Evolutionary conservation across 1,140 invertebrate species (phyloP).

Genomic region (Pteromalus puparum): DNA sequence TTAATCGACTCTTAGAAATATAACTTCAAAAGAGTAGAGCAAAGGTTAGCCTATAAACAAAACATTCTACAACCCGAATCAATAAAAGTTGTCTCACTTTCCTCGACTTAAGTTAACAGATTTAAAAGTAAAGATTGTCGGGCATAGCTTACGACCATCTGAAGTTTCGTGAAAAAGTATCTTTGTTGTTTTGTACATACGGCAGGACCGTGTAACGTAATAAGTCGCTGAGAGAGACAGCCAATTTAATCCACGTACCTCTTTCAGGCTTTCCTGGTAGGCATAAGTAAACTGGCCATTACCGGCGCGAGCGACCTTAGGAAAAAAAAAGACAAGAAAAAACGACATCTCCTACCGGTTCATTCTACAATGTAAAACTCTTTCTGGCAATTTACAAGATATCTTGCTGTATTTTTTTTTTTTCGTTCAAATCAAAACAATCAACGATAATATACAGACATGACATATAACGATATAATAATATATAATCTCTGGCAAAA

Average conservation of each 20-base stretch:
- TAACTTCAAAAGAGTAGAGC: neutral
- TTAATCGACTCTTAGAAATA: neutral
- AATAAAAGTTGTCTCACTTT: too few species aligned
- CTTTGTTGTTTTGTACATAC: slow-evolving; percentile 62
- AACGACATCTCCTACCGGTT: slow-evolving; percentile 70
- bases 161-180: neutral
- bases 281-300: slow-evolving; percentile 76
- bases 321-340: slow-evolving; percentile 72
- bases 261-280: slow-evolving; percentile 75
- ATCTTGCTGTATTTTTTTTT: slow-evolving; percentile 43
- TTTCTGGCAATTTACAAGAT: slow-evolving; percentile 52
- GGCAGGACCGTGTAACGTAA: slow-evolving; percentile 59
- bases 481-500: slow-evolving; percentile 58
- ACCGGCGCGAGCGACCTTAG: slow-evolving; percentile 73
- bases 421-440: slow-evolving; percentile 49
- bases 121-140: neutral
- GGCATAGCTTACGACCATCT: neutral
- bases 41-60: neutral
- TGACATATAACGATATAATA: slow-evolving; percentile 53
- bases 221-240: slow-evolving; percentile 18
- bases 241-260: slow-evolving; percentile 67
- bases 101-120: too few species aligned
- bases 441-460: slow-evolving; percentile 35
- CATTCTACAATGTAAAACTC: slow-evolving; percentile 57
- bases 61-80: neutral